Conservation (phyloP, 2,797 vertebrate genomes). For the Coranthus polyacanthus region DNA sequence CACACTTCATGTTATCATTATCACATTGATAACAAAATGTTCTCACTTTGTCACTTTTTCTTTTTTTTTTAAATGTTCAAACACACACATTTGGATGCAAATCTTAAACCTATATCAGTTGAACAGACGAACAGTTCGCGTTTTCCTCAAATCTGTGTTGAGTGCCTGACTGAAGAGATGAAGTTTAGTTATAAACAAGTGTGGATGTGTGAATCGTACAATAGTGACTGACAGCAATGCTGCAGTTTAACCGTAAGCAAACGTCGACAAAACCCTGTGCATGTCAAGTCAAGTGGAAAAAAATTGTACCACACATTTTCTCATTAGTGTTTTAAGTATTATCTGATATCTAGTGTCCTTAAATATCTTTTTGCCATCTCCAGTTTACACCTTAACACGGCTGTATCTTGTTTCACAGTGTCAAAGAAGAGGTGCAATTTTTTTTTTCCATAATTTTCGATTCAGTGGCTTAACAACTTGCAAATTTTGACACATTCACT, state of each 20-base stretch:
- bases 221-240: too few relatives aligned
- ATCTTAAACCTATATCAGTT: slow-evolving; percentile 26
- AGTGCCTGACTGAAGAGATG: not conserved
- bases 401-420: slow-evolving; percentile 26
- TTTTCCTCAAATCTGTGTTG: not conserved
- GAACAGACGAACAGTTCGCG: not conserved
- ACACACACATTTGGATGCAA: not conserved
- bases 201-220: too few relatives aligned
- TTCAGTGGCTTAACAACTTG: slow-evolving; percentile 67
- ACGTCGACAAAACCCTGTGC: too few relatives aligned
- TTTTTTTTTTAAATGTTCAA: slow-evolving; percentile 10
- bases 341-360: slow-evolving; percentile 11
- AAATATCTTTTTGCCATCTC: slow-evolving; percentile 47
- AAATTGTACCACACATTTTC: not conserved
- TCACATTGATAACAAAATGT: slow-evolving; percentile 28
- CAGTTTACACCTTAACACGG: slow-evolving; percentile 49
- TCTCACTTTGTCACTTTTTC: not conserved
- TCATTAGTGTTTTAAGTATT: not conserved
- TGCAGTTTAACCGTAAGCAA: too few relatives aligned
- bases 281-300: too few relatives aligned
- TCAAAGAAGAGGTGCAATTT: slow-evolving; percentile 65
- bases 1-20: slow-evolving; percentile 47
- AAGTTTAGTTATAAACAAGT: not conserved
- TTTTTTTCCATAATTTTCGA: slow-evolving; percentile 64
- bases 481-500: slow-evolving; percentile 68